Conservation (phyloP, 2,797 vertebrate species). For the Gallirallus australis region DNA sequence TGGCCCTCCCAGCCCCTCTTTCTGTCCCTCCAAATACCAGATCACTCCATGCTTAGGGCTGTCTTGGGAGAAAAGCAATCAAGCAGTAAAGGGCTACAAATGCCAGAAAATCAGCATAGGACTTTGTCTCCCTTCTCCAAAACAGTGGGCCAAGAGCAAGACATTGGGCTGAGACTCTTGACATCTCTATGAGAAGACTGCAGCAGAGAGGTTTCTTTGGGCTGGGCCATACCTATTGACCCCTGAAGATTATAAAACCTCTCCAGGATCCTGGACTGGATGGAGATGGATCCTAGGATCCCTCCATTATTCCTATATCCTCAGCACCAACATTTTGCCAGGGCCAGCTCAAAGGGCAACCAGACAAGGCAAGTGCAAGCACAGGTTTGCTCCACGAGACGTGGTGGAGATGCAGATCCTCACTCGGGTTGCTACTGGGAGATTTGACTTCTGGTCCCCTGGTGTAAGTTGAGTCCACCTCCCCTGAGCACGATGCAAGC, state of each 20-base stretch:
- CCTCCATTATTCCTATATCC: not conserved
- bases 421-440: rapidly evolving
- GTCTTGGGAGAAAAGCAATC: not conserved
- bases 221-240: not conserved
- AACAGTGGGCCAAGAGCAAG: not conserved
- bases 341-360: not conserved
- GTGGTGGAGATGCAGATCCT: not conserved
- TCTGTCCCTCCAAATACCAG: not conserved
- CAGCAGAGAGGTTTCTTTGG: not conserved
- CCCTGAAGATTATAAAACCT: not conserved
- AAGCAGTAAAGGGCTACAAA: not conserved
- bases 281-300: not conserved
- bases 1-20: not conserved
- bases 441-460: not conserved
- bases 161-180: not conserved
- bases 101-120: not conserved
- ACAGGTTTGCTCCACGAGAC: not conserved
- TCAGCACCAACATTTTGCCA: not conserved
- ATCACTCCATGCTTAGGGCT: not conserved
- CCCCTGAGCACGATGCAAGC: not conserved
- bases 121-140: not conserved
- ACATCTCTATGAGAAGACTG: not conserved
- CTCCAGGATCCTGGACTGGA: not conserved
- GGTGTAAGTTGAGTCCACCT: not conserved
- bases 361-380: not conserved